Conservation (phyloP, 1,140 invertebrate genomes). For the Cecropterus lyciades region DNA sequence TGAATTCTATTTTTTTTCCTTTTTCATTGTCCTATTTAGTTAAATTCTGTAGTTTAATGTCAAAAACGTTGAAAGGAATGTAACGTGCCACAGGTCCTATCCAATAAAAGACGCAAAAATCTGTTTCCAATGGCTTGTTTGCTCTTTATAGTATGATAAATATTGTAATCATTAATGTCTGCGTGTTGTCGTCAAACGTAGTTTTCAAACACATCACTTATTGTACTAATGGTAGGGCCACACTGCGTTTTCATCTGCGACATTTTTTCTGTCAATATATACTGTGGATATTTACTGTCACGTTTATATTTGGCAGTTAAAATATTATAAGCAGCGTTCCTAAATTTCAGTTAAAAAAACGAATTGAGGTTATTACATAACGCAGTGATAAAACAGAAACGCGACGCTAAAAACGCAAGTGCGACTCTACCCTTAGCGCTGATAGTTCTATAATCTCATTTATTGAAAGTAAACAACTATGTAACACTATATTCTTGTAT, state of each 20-base stretch:
- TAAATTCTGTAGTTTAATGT: background rate
- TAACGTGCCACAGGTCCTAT: slow-evolving; percentile 20
- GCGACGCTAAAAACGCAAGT: background rate
- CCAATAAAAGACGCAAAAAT: slow-evolving; percentile 11
- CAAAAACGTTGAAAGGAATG: slow-evolving; percentile 16
- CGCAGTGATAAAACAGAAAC: background rate
- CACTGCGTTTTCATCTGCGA: background rate
- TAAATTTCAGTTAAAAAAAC: too few relatives aligned
- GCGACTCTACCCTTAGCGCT: background rate
- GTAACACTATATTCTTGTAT: slow-evolving; percentile 77
- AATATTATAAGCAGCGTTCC: too few relatives aligned
- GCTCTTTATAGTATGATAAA: background rate
- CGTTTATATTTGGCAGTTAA: too few relatives aligned
- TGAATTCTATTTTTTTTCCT: background rate
- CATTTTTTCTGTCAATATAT: background rate
- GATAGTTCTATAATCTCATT: slow-evolving; percentile 63
- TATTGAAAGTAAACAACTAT: slow-evolving; percentile 49
- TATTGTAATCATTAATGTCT: slow-evolving; percentile 19
- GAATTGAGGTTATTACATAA: too few relatives aligned
- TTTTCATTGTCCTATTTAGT: background rate
- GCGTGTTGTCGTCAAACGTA: slow-evolving; percentile 14
- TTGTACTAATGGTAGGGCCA: background rate
- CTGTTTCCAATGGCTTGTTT: slow-evolving; percentile 3
- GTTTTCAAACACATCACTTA: background rate
- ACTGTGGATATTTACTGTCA: too few relatives aligned